Evolutionary conservation across 2,888 invertebrate genomes (phyloP).

Genomic region (Tromatobia lineatoria): DNA sequence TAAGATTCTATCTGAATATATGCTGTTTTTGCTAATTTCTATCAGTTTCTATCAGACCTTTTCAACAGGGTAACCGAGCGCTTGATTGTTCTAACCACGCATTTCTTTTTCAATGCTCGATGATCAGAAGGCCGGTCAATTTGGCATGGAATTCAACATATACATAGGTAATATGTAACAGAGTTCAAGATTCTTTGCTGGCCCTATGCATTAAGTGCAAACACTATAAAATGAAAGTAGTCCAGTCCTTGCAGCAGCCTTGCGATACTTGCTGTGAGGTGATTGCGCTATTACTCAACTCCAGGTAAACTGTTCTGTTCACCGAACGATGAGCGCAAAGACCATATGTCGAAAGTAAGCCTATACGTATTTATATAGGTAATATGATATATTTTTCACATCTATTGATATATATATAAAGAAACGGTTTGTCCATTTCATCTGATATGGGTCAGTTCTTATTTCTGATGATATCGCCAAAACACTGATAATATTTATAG

Average conservation of each 20-base stretch:
- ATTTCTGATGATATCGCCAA: not conserved
- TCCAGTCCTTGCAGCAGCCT: slow-evolving; percentile 59
- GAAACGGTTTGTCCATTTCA: not conserved
- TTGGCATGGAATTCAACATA: not conserved
- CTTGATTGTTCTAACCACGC: too few relatives aligned
- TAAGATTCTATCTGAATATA: too few relatives aligned
- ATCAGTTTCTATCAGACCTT: too few relatives aligned
- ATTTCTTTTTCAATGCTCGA: not conserved
- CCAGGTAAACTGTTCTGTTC: not conserved
- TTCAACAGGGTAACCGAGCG: too few relatives aligned
- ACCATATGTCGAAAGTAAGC: too few relatives aligned
- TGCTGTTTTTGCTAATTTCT: too few relatives aligned
- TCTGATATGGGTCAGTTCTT: not conserved
- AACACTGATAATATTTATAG: too few relatives aligned
- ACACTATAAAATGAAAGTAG: slow-evolving; percentile 67
- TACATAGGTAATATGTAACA: not conserved
- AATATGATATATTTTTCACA: not conserved
- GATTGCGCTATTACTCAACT: slow-evolving; percentile 9
- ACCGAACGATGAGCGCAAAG: slow-evolving; percentile 5
- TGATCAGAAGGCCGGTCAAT: not conserved
- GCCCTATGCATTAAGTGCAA: slow-evolving; percentile 5
- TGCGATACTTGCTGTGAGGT: slow-evolving; percentile 22
- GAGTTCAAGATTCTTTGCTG: slow-evolving; percentile 1
- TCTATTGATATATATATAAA: not conserved
- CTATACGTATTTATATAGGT: too few relatives aligned